Evolutionary conservation across 1,140 invertebrate species (phyloP), one percentile per base, ranked within the genome.

Genomic region (Panagrolaimus sp.): DNA sequence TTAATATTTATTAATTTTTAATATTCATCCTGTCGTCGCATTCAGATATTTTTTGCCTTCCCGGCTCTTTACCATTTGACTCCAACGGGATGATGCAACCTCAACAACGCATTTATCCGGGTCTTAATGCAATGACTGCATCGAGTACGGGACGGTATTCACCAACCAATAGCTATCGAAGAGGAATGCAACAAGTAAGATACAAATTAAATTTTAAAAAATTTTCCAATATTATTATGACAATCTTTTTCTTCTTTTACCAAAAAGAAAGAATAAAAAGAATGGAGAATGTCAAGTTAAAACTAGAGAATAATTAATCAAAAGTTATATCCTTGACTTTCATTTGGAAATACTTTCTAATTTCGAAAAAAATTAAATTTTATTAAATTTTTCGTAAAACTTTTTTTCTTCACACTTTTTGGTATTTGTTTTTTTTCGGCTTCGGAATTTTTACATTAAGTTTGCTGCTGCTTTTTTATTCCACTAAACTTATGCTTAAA

Each of bases 111-210:
- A 70, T 70, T 26, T 70, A 70, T 44, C 68, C 68, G 17, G 26
- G 63, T 67, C 48, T 70, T 17, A 68, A 68, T 52, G 21, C 68
- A 9, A 48, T 70, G 43, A 12, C 52, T 12, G 52, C 52, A n/a
- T 26, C 32, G 10, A 26, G 43, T 17, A 70, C 38, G 43, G 68
- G 58, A 15, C 62, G 68, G 21, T 70, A 70, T 52, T 70, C 68
- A 6, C 68, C 68, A 24, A 70, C 68, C 3, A 58, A 58, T n/a
- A 38, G 67, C 6, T 70, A 70, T 67, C 68, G 68, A 21, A 67
- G 58, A 28, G 21, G 68, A 48, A 70, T 70, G 68, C 68, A 70
- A 68, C 68, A 70, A 38, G 68, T 70, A 58, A 21, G 28, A 28
- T 58, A 38, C 2, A 38, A 38, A 38, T 4, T 38, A 38, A 38